Base-by-base conservation (phyloP, 2,797 vertebrate species). In the Chloroceryle inda region DNA sequence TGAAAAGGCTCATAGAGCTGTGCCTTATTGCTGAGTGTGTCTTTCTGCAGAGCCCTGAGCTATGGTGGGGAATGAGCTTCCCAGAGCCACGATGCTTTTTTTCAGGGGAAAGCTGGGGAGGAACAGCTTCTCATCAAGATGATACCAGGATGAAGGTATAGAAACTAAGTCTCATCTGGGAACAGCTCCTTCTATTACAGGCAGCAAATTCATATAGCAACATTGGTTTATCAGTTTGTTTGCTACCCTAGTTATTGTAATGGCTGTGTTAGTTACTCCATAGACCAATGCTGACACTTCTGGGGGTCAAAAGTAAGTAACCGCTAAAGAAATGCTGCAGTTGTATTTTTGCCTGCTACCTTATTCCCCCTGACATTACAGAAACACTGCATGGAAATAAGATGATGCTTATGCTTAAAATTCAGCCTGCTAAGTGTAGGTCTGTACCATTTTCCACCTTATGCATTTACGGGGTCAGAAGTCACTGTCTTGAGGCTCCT, bases 21-120 rank as follows among this genome's bases (percentile, higher is more conserved):
- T 94, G 67, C 59, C 47, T 90, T 95, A 95, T 93, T 88, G 74
- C 71, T 64, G 66, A 64, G 76, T 62, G 76, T 27, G 21, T 62
- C 85, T 82, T 66, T 67, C 61, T 73, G 38, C 14, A 2, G 17
- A 78, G 91, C 85, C 62, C 69, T 35, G 55, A 86, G 89, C 92
- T 27, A 2, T 42, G 49, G 50, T 62, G 69, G 55, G 53, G 82
- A 96, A 76, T 86, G n/a, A 33, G 71, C 40, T 92, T 67, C 75
- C 50, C 33, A 16, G 74, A 33, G 79, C 23, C 3, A 42, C 35
- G 45, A 38, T 31, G 69, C 61, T 76, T 56, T 71, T 56, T 71
- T 91, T 49, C 6, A 33, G 53, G 61, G 64, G 24, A 37, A 64
- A 13, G 53, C 33, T 59, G 49, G 29, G 33, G 33, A 63, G 61